A percentile compares a stretch with the other conserved stretches of the same genome.
phyloP scores from a whole-genome alignment of 2,113 vertebrate genomes.

The Gopherus evgoodei region DNA sequence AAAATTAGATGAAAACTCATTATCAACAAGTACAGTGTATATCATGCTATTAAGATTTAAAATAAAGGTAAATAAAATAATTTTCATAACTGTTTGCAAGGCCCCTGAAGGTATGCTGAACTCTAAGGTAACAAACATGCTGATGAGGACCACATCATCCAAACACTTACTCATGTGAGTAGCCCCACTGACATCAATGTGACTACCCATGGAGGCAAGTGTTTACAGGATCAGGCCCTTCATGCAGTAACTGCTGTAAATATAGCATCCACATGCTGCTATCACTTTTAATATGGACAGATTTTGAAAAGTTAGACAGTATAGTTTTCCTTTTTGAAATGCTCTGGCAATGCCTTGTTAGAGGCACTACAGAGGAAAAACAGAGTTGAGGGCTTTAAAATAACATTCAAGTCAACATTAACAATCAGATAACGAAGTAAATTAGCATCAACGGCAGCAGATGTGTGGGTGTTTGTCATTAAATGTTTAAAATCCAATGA shows the following conservation, averaged over 20 bases:
- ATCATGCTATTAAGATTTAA: constrained; percentile 62
- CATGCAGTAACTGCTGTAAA: not conserved
- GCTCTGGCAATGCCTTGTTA: constrained; percentile 3
- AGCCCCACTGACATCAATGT: fast-evolving
- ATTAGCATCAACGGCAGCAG: not conserved
- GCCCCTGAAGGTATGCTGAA: constrained; percentile 19
- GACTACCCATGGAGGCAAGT: not conserved
- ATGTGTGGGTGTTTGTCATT: fast-evolving
- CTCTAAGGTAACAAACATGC: not conserved
- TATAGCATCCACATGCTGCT: fast-evolving
- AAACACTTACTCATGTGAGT: not conserved
- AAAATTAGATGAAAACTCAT: constrained; percentile 93
- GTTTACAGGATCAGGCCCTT: not conserved
- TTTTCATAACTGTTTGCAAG: constrained; percentile 2
- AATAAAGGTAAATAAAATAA: constrained; percentile 33
- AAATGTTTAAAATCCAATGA: not conserved
- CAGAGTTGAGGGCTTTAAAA: constrained; percentile 41
- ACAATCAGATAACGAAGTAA: not conserved
- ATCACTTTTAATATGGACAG: fast-evolving
- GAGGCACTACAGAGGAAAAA: constrained; percentile 33
- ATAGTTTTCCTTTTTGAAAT: constrained; percentile 36
- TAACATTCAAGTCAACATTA: not conserved
- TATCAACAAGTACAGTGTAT: constrained; percentile 83
- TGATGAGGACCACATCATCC: not conserved
- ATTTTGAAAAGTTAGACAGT: not conserved